Base-by-base conservation (phyloP, 2,888 invertebrate species). In the Aelia acuminata region DNA sequence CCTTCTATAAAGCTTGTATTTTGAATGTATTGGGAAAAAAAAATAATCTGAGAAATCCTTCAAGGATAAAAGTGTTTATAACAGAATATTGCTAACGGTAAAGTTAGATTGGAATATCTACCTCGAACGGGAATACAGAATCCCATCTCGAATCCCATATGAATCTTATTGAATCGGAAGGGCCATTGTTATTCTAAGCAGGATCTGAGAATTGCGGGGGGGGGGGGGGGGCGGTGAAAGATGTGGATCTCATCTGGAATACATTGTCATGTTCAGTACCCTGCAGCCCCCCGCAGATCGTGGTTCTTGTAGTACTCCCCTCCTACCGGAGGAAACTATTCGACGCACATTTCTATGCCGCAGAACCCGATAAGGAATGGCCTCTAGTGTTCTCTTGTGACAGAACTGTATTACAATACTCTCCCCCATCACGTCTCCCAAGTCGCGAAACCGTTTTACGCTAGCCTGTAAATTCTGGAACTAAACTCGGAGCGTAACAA, bases 131-230 rank as follows among this genome's bases (percentile, higher is more conserved):
- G 31, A 35, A 70, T 8, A 70, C 5, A 70, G 63, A 18, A 8
- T 7, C 7, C 63, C n/a, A n/a, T 31, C 63, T 20, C 7, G 35
- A 5, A 35, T 70, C 31, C 35, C 15, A 26, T 15, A 57, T 3
- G 63, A 18, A 70, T 0, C 31, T n/a, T 35, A 70, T 70, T 35
- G 31, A 70, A 35, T 70, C 35, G 18, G 15, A 18, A n/a, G 63
- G 35, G 31, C 63, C 26, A 70, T 70, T 70, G 63, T 70, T 70
- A 70, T 70, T 70, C 63, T 70, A 70, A 70, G 35, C 63, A 70
- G 63, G 7, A 1, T 31, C 35, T 20, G 63, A 53, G 22, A 53
- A 35, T 15, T 15, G 13, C 26, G 26, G 13, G 4, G 26, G 26
- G 8, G 57, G 53, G 7, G 53, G 22, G 53, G n/a, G n/a, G 7